These are phyloP conservation scores for Carlito syrichta DNA, from an alignment of 2,113 vertebrate genomes.

Conservation along the genomic window DNA sequence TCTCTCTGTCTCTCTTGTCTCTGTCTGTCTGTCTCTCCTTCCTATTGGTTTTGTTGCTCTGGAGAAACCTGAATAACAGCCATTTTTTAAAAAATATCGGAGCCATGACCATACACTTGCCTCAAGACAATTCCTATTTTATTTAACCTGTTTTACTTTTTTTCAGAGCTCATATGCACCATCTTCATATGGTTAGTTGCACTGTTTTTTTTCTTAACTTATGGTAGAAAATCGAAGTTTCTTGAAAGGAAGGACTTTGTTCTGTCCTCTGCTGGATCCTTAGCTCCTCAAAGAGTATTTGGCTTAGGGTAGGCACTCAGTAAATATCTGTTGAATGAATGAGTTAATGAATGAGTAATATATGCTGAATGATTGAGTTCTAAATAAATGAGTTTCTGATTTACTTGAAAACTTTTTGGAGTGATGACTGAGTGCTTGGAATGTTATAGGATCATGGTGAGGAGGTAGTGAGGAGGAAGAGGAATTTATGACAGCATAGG, in stretches of 20 bases:
- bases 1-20: not conserved
- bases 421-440: not conserved
- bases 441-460: not conserved
- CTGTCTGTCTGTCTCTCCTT: not conserved
- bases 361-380: not conserved
- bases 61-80: not conserved
- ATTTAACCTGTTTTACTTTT: not conserved
- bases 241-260: not conserved
- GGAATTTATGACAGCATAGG: not conserved
- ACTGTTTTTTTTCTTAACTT: not conserved
- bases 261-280: not conserved
- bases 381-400: not conserved
- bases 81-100: not conserved
- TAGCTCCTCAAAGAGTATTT: not conserved
- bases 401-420: slow-evolving; percentile 25
- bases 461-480: not conserved
- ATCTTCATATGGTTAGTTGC: not conserved
- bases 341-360: too few relatives aligned
- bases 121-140: not conserved
- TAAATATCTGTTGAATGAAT: not conserved
- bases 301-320: not conserved
- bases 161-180: not conserved
- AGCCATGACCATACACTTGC: not conserved
- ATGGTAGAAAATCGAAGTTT: not conserved
- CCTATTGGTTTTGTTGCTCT: not conserved